phyloP scores from a whole-genome alignment of 2,888 invertebrate species.

The Cheilosia pagana region DNA sequence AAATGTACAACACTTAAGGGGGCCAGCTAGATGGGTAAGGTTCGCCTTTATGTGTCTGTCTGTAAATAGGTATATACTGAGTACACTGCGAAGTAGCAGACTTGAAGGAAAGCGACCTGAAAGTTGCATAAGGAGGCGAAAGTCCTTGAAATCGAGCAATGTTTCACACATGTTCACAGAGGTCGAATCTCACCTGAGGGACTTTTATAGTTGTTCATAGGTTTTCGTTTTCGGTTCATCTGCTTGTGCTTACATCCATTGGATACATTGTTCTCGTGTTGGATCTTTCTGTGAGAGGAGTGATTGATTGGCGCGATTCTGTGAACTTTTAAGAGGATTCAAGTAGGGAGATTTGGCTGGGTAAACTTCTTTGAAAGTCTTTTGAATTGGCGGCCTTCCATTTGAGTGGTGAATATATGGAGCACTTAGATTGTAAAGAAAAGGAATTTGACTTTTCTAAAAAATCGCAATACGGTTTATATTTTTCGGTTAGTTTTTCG shows the following conservation, averaged over 20 bases:
- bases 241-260: background rate
- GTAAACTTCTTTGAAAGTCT: background rate
- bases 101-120: background rate
- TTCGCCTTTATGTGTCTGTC: too few relatives aligned
- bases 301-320: background rate
- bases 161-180: background rate
- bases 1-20: too few relatives aligned
- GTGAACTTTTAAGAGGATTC: background rate
- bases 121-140: background rate
- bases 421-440: too few relatives aligned
- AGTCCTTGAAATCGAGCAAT: background rate
- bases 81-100: background rate
- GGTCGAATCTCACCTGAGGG: background rate
- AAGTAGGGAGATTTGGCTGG: background rate
- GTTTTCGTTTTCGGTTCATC: background rate
- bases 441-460: too few relatives aligned
- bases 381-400: too few relatives aligned
- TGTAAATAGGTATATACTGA: too few relatives aligned
- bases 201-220: background rate
- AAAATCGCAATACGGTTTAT: too few relatives aligned
- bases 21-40: too few relatives aligned
- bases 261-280: background rate
- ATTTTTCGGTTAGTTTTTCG: too few relatives aligned
- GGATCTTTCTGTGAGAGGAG: background rate
- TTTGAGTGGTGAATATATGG: too few relatives aligned